phyloP scores from a whole-genome alignment of 2,113 vertebrate species.

The Motacilla tschutschensis region DNA sequence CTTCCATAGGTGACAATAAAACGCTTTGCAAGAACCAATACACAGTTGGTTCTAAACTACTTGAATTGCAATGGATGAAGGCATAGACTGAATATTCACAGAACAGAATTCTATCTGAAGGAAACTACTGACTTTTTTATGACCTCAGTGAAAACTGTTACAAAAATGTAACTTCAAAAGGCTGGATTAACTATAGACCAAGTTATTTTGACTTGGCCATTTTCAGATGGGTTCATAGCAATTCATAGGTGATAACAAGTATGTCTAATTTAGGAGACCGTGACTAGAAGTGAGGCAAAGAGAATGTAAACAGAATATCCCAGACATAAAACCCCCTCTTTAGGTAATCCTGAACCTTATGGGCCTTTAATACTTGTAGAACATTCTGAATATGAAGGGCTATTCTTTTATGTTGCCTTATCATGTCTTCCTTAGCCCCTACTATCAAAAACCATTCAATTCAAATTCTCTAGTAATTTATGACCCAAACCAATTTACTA shows the following conservation, averaged over 20 bases:
- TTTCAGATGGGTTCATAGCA: not conserved
- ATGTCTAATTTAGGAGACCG: not conserved
- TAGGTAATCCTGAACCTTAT: not conserved
- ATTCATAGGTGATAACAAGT: not conserved
- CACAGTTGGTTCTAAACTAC: not conserved
- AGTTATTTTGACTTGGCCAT: not conserved
- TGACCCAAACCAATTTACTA: not conserved
- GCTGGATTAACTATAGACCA: not conserved
- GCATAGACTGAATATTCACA: not conserved
- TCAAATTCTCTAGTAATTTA: not conserved
- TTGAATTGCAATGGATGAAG: not conserved
- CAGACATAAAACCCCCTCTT: not conserved
- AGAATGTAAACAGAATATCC: not conserved
- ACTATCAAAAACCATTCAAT: not conserved
- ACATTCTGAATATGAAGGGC: not conserved
- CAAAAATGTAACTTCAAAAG: not conserved
- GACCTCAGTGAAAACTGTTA: not conserved
- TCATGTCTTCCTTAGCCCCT: not conserved
- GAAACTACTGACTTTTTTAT: not conserved
- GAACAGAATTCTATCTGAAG: not conserved
- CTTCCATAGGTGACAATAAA: not conserved
- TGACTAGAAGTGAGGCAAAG: not conserved
- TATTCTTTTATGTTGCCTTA: not conserved
- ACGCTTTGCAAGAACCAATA: fast-evolving
- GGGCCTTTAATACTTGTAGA: not conserved